Conservation (phyloP, 2,113 vertebrate genomes). For the Protobothrops flavoviridis region DNA sequence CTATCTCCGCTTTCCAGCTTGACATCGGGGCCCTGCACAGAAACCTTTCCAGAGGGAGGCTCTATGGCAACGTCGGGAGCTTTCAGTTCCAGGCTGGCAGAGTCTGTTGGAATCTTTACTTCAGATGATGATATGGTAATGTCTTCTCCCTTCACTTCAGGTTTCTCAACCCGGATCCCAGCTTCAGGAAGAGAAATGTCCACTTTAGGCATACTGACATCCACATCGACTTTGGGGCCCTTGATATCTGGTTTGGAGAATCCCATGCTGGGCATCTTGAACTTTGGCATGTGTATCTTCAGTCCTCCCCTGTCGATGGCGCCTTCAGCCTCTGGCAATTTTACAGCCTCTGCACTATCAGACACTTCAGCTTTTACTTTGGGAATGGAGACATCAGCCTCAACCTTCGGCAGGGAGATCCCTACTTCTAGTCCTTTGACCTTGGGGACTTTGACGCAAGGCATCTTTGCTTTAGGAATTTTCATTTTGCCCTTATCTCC, state of each 20-base stretch:
- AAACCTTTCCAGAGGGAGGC: background rate
- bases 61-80: rapidly evolving
- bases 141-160: background rate
- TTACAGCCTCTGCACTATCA: rapidly evolving
- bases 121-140: background rate
- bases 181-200: background rate
- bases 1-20: rapidly evolving
- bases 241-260: constrained; percentile 1
- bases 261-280: background rate
- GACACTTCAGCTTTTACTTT: background rate
- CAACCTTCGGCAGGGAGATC: background rate
- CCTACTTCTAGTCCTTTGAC: rapidly evolving
- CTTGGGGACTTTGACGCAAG: rapidly evolving
- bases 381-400: background rate
- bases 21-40: background rate
- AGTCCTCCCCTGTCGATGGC: background rate
- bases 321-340: background rate
- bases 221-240: background rate
- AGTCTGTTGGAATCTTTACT: background rate
- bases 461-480: background rate
- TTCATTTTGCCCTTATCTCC: background rate
- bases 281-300: constrained; percentile 4
- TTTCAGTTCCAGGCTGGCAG: background rate
- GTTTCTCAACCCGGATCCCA: background rate
- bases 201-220: background rate